phyloP scores from a whole-genome alignment of 2,113 vertebrate species.

The Corydoras maculifer region DNA sequence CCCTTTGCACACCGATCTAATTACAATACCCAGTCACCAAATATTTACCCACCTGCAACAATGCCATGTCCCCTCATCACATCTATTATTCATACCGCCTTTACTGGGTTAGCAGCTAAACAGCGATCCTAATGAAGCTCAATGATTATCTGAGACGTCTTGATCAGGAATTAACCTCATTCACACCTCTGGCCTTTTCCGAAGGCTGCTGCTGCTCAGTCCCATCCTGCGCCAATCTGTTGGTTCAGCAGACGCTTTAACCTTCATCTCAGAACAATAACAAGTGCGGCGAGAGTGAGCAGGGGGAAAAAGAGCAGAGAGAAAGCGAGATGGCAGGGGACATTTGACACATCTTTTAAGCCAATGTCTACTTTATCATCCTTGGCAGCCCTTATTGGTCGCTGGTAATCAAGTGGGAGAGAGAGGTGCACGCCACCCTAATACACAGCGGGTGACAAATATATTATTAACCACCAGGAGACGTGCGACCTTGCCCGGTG shows the following conservation, averaged over 20 bases:
- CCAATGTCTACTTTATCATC: conserved; percentile 70
- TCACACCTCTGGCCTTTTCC: conserved; percentile 51
- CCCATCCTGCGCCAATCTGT: conserved; percentile 56
- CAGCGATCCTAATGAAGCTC: conserved; percentile 56
- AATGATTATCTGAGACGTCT: conserved; percentile 63
- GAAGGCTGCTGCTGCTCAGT: conserved; percentile 37
- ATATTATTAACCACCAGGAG: conserved; percentile 71
- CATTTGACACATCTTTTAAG: conserved; percentile 75
- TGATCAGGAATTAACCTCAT: conserved; percentile 56
- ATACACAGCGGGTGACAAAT: conserved; percentile 68
- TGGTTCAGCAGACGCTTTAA: conserved; percentile 71
- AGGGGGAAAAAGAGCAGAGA: conserved; percentile 13
- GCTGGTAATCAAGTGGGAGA: conserved; percentile 73
- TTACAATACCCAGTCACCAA: conserved; percentile 43
- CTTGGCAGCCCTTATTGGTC: conserved; percentile 74
- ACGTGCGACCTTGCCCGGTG: conserved; percentile 65
- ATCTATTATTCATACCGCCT: conserved; percentile 52
- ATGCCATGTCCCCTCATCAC: conserved; percentile 20
- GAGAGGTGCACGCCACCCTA: conserved; percentile 51
- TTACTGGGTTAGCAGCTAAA: conserved; percentile 45
- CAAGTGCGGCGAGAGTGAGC: conserved; percentile 53
- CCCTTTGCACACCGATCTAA: conserved; percentile 42
- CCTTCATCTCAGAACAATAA: conserved; percentile 72
- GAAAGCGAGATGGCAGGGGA: conserved; percentile 50
- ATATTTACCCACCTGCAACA: conserved; percentile 42